These are phyloP conservation scores for Hyposmocoma kahamanoa DNA, from an alignment of 1,140 invertebrate genomes.

Conservation along the genomic window DNA sequence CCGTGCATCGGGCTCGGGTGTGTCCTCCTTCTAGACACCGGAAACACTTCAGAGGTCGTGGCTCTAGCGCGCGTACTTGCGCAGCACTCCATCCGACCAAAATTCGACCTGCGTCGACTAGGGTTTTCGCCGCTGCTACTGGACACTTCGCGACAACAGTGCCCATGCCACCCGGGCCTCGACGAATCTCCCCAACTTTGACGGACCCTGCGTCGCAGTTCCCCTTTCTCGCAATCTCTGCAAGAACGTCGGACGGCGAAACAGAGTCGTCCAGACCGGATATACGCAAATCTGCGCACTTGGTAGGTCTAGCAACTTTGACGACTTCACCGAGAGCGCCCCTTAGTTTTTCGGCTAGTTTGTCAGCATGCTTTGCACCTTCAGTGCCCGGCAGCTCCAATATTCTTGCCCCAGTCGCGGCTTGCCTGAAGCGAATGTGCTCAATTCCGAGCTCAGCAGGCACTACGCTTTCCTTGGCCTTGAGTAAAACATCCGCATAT, in stretches of 20 bases:
- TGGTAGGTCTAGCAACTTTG: constrained; percentile 8
- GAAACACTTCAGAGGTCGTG: constrained; percentile 20
- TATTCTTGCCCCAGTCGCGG: constrained; percentile 7
- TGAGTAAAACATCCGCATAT: constrained; percentile 10
- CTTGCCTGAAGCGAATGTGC: not conserved
- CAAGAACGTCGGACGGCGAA: constrained; percentile 9
- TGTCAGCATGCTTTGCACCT: constrained; percentile 9
- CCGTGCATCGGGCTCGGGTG: constrained; percentile 10
- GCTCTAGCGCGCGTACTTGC: constrained; percentile 4
- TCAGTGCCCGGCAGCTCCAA: constrained; percentile 8
- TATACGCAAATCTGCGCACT: constrained; percentile 14
- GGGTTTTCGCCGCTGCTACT: not conserved
- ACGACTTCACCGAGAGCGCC: constrained; percentile 1
- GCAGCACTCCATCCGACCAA: constrained; percentile 10
- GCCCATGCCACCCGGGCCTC: not conserved
- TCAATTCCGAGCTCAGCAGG: constrained; percentile 10
- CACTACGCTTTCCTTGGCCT: constrained; percentile 9
- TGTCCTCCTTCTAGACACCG: constrained; percentile 15
- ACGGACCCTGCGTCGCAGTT: constrained; percentile 5
- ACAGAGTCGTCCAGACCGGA: constrained; percentile 18
- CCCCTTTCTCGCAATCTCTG: constrained; percentile 13
- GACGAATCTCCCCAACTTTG: constrained; percentile 15
- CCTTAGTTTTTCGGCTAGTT: constrained; percentile 3
- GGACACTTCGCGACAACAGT: constrained; percentile 13
- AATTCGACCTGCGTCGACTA: not conserved